Base-by-base conservation (phyloP, 2,113 vertebrate genomes). In the Odontophorus gujanensis region DNA sequence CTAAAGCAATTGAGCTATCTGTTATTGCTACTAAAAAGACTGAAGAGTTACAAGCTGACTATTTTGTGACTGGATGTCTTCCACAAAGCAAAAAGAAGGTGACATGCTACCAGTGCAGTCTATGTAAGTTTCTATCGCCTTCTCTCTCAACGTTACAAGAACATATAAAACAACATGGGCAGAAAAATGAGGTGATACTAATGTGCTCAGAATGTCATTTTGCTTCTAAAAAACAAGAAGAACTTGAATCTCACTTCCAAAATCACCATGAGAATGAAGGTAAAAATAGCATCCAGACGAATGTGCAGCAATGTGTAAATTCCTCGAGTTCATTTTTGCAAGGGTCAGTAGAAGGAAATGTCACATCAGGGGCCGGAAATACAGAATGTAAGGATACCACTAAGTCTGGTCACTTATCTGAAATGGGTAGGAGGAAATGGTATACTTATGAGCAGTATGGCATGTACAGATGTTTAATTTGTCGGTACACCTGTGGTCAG, bases 401-500 rank as follows among this genome's bases (percentile, higher is more conserved):
- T 79, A 96, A 66, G 17, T 36, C 92, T 50, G 13, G 93, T 21
- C 36, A 73, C 2, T 17, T 34, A 34, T 81, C 97, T 15, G 97
- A 97, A 13, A 58, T 92, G 30, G 97, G 96, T 8, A 94, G 97
- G 92, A 98, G 98, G 90, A 99, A 99, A 17, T 99, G 99, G 99
- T 99, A 99, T 9, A 99, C 98, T 0, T 98, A 98, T 0, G 99
- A 99, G 94, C 98, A 99, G 87, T 98, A 99, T 0, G 99, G 99
- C 38, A 97, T 99, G 97, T 99, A 99, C 93, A 98, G 98, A 7
- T 99, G 99, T 90, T 96, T 99, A 42, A 99, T 99, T 47, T 99
- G 99, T 93, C 99, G 99, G 73, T 99, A 99, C 11, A 99, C 99
- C n/a, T 99, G 99, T 43, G 98, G 98, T 61, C 99, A 99, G 96